Conservation (phyloP, 2,113 vertebrate species). For the Cyanoramphus novaezelandiae region DNA sequence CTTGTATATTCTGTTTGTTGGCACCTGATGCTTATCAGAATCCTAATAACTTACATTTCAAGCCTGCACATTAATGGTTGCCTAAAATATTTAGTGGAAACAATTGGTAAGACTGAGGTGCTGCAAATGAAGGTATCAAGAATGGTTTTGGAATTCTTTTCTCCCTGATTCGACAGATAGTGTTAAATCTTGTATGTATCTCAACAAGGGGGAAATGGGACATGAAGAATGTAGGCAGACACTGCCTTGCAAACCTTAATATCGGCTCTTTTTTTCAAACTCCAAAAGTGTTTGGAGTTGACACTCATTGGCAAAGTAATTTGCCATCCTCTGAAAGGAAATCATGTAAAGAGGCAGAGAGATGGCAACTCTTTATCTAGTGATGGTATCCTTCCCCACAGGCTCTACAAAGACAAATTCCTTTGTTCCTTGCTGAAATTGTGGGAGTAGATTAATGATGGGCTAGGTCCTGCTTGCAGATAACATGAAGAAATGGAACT, state of each 20-base stretch:
- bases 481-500: background rate
- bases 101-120: background rate
- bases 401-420: background rate
- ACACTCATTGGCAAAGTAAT: background rate
- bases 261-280: background rate
- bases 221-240: background rate
- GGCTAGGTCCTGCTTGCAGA: background rate
- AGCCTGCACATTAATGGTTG: background rate
- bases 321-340: background rate
- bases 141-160: background rate
- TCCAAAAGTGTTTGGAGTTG: background rate
- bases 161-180: background rate
- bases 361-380: background rate
- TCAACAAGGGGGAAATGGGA: background rate
- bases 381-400: background rate
- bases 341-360: background rate
- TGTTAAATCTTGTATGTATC: background rate
- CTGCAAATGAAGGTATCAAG: background rate
- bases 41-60: background rate
- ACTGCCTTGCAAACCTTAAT: background rate
- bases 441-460: background rate
- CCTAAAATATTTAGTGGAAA: background rate
- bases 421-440: slow-evolving; percentile 11
- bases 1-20: background rate
- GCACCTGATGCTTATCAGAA: background rate